Evolutionary conservation across 2,113 vertebrate genomes (phyloP).

Genomic region (Rhombomys opimus): DNA sequence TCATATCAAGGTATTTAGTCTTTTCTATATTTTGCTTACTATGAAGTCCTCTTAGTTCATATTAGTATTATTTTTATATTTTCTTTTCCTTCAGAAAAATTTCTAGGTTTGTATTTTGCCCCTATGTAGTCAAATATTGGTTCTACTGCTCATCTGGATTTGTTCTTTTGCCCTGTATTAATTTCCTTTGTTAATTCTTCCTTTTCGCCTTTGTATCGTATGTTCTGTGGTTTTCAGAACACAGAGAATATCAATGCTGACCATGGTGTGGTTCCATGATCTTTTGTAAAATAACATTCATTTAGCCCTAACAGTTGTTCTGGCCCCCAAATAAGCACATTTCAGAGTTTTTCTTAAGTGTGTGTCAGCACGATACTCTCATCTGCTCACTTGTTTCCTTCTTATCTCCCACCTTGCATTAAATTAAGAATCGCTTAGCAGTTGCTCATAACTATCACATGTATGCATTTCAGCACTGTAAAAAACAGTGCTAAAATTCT

Average conservation of each 20-base stretch:
- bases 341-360: not conserved
- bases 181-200: not conserved
- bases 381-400: not conserved
- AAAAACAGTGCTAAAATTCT: constrained; percentile 1
- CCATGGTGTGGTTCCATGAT: accelerated
- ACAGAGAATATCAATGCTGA: too few species aligned
- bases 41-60: not conserved
- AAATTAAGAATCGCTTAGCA: constrained; percentile 9
- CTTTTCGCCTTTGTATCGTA: not conserved
- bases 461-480: not conserved
- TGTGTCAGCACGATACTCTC: not conserved
- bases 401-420: not conserved
- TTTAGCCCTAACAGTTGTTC: not conserved
- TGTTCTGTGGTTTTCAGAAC: not conserved
- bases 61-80: not conserved
- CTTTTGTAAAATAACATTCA: not conserved
- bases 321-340: not conserved
- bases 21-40: not conserved
- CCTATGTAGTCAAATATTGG: not conserved
- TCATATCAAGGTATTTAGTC: not conserved
- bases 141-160: not conserved
- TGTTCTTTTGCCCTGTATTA: not conserved
- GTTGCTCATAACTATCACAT: constrained; percentile 39
- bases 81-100: not conserved
- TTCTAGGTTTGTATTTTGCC: not conserved